Conservation (phyloP, 2,888 invertebrate genomes). For the Drosophila cognata region DNA sequence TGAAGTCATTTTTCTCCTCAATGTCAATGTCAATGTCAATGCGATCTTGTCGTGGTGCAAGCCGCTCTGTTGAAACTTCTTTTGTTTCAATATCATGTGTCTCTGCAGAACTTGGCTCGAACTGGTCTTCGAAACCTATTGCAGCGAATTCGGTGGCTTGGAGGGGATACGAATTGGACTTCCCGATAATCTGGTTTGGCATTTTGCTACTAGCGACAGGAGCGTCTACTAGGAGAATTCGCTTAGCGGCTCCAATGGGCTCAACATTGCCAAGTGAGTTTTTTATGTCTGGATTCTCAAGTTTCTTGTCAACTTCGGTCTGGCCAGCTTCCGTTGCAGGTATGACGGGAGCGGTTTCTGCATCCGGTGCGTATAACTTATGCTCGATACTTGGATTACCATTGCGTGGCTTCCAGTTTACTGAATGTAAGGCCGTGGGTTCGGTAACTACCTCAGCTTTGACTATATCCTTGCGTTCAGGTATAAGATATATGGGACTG, state of each 20-base stretch:
- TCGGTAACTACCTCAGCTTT: not conserved
- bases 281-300: not conserved
- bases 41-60: not conserved
- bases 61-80: not conserved
- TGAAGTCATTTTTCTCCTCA: not conserved
- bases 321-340: not conserved
- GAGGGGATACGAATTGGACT: not conserved
- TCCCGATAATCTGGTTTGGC: not conserved
- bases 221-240: not conserved
- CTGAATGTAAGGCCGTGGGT: not conserved
- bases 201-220: not conserved
- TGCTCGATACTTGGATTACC: not conserved
- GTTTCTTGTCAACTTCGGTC: not conserved
- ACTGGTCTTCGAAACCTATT: not conserved
- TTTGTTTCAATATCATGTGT: not conserved
- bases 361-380: not conserved
- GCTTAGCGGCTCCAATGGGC: not conserved
- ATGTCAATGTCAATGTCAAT: not conserved
- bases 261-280: not conserved
- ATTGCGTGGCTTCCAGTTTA: not conserved
- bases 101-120: not conserved
- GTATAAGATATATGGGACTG: not conserved
- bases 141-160: not conserved
- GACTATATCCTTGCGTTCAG: not conserved
- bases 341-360: not conserved